Evolutionary conservation across 2,888 invertebrate species (phyloP).

Genomic region (Noctua comes): DNA sequence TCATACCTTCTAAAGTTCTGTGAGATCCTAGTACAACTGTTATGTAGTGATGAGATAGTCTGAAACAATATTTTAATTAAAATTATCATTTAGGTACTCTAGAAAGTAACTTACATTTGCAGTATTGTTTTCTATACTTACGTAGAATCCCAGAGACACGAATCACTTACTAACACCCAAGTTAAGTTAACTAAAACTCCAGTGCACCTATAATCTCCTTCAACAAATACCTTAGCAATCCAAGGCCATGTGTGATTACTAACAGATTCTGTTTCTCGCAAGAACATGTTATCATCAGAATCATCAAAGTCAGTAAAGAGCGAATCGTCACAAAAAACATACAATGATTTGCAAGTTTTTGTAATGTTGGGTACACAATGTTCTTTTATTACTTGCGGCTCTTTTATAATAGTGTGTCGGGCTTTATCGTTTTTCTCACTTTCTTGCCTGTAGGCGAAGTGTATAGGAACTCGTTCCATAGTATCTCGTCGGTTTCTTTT

Average conservation of each 20-base stretch:
- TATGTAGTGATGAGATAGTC: slow-evolving; percentile 90
- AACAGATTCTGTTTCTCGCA: slow-evolving; percentile 66
- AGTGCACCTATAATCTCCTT: slow-evolving; percentile 93
- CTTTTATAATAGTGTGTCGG: slow-evolving; percentile 77
- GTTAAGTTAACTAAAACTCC: slow-evolving; percentile 92
- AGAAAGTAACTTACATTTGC: neutral
- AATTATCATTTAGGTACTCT: neutral
- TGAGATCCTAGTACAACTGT: slow-evolving; percentile 93
- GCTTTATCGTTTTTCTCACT: slow-evolving; percentile 68
- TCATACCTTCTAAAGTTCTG: slow-evolving; percentile 89
- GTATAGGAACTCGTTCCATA: slow-evolving; percentile 72
- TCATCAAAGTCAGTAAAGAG: slow-evolving; percentile 81
- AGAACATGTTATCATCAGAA: slow-evolving; percentile 71
- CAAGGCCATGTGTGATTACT: slow-evolving; percentile 91
- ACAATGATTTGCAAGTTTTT: slow-evolving; percentile 89
- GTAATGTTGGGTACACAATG: slow-evolving; percentile 86
- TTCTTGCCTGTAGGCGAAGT: slow-evolving; percentile 77
- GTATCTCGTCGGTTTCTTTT: slow-evolving; percentile 75
- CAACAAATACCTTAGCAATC: slow-evolving; percentile 93
- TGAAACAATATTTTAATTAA: slow-evolving; percentile 73
- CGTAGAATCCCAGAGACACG: slow-evolving; percentile 87
- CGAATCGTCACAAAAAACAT: slow-evolving; percentile 88
- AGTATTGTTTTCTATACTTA: slow-evolving; percentile 69
- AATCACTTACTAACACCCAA: slow-evolving; percentile 92
- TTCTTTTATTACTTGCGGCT: slow-evolving; percentile 84